These are phyloP conservation scores for Metacarcinus magister DNA, from an alignment of 2,888 invertebrate species.

Conservation along the genomic window DNA sequence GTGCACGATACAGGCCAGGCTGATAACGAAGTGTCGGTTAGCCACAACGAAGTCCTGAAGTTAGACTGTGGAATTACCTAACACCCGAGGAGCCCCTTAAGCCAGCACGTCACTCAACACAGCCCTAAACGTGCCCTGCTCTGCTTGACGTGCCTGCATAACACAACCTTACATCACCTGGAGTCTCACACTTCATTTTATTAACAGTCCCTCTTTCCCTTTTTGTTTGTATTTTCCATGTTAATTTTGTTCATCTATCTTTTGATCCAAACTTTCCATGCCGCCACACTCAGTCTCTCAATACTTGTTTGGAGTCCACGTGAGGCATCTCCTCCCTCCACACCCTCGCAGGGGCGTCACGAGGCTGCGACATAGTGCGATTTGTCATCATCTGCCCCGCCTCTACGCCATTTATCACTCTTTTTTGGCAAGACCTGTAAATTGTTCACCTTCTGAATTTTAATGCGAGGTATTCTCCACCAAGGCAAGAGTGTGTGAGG, in stretches of 20 bases:
- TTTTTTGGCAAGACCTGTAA: background rate
- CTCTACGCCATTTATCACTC: background rate
- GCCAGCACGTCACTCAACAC: background rate
- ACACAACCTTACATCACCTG: background rate
- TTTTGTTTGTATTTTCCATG: background rate
- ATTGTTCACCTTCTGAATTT: background rate
- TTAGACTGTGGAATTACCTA: background rate
- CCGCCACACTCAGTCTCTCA: background rate
- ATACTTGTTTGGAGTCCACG: background rate
- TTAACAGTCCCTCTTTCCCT: background rate
- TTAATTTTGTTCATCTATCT: background rate
- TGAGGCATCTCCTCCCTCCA: background rate
- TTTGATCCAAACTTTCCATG: background rate
- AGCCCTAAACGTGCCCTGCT: background rate
- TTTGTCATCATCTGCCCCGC: slow-evolving; percentile 38
- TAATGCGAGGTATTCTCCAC: background rate
- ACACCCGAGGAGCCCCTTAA: background rate
- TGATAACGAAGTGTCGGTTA: slow-evolving; percentile 44
- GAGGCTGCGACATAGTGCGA: background rate
- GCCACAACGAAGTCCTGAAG: slow-evolving; percentile 3
- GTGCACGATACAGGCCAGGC: background rate
- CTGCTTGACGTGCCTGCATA: background rate
- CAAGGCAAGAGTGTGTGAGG: background rate
- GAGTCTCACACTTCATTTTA: background rate
- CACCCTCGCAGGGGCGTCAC: background rate